phyloP scores from a whole-genome alignment of 2,888 invertebrate species.

The Brachypterus glaber region DNA sequence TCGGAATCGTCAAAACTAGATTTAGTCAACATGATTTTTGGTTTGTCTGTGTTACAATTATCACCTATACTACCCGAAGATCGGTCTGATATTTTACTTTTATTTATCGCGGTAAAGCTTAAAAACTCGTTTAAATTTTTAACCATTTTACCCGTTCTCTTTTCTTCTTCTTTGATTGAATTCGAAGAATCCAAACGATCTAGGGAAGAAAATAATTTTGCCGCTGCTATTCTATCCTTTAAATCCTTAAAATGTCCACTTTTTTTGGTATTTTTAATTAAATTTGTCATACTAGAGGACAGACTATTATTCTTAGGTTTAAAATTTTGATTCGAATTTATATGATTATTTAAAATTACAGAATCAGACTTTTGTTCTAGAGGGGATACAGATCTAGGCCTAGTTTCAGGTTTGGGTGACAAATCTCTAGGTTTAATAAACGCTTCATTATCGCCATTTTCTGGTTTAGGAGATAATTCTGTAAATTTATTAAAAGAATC shows the following conservation, averaged over 20 bases:
- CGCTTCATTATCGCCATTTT: neutral
- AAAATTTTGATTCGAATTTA: constrained; percentile 27
- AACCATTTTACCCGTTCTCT: constrained; percentile 45
- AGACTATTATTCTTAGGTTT: constrained; percentile 31
- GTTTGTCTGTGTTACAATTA: constrained; percentile 28
- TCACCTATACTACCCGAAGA: constrained; percentile 13
- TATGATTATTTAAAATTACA: constrained; percentile 32
- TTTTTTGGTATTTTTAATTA: constrained; percentile 36
- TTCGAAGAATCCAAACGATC: constrained; percentile 46
- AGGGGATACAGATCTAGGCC: constrained; percentile 39
- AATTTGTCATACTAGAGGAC: constrained; percentile 39
- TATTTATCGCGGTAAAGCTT: constrained; percentile 62
- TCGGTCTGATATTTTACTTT: constrained; percentile 45
- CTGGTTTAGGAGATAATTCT: constrained; percentile 13
- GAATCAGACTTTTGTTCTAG: constrained; percentile 39
- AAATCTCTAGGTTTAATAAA: neutral
- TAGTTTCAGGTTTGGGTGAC: constrained; percentile 22
- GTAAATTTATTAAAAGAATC: neutral
- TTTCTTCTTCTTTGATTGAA: constrained; percentile 36
- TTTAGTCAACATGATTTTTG: constrained; percentile 43
- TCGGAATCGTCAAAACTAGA: constrained; percentile 45
- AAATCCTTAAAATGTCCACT: constrained; percentile 48
- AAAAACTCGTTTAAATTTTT: constrained; percentile 80
- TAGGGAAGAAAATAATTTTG: constrained; percentile 47
- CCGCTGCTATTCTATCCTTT: constrained; percentile 46